A percentile compares a stretch with the other conserved stretches of the same genome.
phyloP scores from a whole-genome alignment of 2,888 invertebrate species.

The Sceliomorpha sp. region DNA sequence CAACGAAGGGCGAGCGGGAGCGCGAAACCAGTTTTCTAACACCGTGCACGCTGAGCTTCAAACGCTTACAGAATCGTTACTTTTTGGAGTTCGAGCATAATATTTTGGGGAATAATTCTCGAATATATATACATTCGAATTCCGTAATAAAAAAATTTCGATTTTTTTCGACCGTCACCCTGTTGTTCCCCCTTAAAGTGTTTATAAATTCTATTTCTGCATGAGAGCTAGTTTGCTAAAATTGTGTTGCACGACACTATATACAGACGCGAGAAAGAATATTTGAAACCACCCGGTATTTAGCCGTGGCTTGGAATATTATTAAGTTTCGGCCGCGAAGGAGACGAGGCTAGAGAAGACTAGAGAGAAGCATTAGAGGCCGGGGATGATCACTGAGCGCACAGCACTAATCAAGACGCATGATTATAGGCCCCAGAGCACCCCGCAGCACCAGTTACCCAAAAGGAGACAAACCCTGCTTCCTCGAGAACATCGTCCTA shows the following conservation, averaged over 20 bases:
- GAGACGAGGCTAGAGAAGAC: conserved; percentile 64
- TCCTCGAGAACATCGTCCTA: conserved; percentile 57
- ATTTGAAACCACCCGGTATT: conserved; percentile 59
- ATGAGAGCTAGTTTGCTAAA: no score
- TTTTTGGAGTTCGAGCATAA: no score
- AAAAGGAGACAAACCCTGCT: conserved; percentile 59
- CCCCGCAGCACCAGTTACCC: conserved; percentile 62
- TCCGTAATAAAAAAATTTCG: no score
- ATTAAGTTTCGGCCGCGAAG: conserved; percentile 66
- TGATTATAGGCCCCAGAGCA: conserved; percentile 79
- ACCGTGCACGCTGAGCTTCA: no score
- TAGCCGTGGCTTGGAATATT: conserved; percentile 63
- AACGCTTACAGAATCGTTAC: no score
- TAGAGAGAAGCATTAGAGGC: conserved; percentile 74
- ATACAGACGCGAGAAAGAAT: conserved; percentile 3
- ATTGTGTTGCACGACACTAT: no score
- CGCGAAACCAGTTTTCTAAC: no score
- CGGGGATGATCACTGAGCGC: conserved; percentile 78
- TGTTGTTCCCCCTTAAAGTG: no score
- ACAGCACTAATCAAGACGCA: conserved; percentile 79
- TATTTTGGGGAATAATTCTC: no score
- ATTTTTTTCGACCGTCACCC: no score
- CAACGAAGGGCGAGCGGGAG: no score
- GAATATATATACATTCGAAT: conserved; percentile 1
- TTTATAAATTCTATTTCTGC: no score